Percentiles rank a stretch among this genome's conserved stretches.
Conservation (phyloP, 2,888 invertebrate genomes). For the Melinaea marsaeus region DNA sequence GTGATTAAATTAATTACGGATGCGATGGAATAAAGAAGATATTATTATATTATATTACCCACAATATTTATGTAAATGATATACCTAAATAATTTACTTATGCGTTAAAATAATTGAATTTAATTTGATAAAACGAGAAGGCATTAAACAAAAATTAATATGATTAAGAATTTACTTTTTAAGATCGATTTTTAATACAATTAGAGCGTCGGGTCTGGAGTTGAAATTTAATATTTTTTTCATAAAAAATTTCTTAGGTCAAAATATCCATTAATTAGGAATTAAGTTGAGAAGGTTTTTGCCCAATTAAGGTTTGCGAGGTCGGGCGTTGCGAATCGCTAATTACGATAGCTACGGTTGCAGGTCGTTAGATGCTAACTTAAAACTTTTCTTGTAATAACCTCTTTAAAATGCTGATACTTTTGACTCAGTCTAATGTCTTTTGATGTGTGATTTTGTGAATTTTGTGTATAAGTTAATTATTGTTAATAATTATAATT, state of each 20-base stretch:
- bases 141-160: background rate
- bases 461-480: background rate
- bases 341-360: constrained; percentile 47
- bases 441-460: too few species aligned
- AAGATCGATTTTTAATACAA: background rate
- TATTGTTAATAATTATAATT: background rate
- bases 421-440: too few species aligned
- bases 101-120: background rate
- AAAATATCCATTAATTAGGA: constrained; percentile 27
- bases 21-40: background rate
- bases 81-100: too few species aligned
- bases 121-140: background rate
- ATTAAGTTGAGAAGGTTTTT: constrained; percentile 43
- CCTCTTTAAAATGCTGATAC: background rate
- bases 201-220: background rate
- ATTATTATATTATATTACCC: too few species aligned
- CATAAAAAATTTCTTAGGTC: constrained; percentile 21
- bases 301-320: constrained; percentile 54
- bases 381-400: constrained; percentile 4
- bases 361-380: constrained; percentile 15
- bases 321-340: constrained; percentile 65
- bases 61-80: too few species aligned
- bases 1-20: background rate
- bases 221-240: constrained; percentile 12
- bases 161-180: background rate